These are phyloP conservation scores for Pangasianodon gigas DNA, from an alignment of 2,113 vertebrate genomes.

Conservation along the genomic window DNA sequence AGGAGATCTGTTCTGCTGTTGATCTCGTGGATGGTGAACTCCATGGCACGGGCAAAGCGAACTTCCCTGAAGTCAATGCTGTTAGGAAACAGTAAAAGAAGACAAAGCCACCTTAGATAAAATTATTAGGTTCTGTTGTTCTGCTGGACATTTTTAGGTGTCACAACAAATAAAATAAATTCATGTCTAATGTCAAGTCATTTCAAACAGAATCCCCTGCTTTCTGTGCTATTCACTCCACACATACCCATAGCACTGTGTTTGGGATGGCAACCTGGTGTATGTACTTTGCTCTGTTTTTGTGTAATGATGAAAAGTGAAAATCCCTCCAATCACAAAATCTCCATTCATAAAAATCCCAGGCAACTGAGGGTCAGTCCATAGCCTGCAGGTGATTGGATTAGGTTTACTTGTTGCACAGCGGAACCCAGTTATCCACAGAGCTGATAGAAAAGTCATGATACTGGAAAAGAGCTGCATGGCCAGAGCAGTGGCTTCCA, in stretches of 20 bases:
- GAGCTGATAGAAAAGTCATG: conserved; percentile 6
- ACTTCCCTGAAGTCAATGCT: conserved; percentile 65
- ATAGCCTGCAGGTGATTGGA: conserved; percentile 58
- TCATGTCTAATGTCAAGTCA: not conserved
- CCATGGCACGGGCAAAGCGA: conserved; percentile 64
- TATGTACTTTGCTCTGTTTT: conserved; percentile 58
- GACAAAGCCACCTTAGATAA: not conserved
- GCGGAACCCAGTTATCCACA: conserved; percentile 27
- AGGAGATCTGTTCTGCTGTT: conserved; percentile 69
- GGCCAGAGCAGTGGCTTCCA: not conserved
- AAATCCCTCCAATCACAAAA: conserved; percentile 68
- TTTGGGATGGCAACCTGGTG: conserved; percentile 59
- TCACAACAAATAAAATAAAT: not conserved
- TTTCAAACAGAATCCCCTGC: not conserved
- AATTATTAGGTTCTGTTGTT: not conserved
- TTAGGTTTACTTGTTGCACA: not conserved
- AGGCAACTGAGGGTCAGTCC: conserved; percentile 51
- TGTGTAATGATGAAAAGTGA: conserved; percentile 62
- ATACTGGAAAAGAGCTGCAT: conserved; percentile 7
- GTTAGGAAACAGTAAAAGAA: conserved; percentile 40
- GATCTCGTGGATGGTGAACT: conserved; percentile 70
- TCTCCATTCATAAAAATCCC: conserved; percentile 66
- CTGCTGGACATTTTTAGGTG: not conserved
- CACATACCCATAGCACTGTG: conserved; percentile 61
- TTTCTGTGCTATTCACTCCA: not conserved